A percentile compares a stretch with the other conserved stretches of the same genome.
Evolutionary conservation across 2,113 vertebrate species (phyloP).

Genomic region (Microcebus griseorufus): DNA sequence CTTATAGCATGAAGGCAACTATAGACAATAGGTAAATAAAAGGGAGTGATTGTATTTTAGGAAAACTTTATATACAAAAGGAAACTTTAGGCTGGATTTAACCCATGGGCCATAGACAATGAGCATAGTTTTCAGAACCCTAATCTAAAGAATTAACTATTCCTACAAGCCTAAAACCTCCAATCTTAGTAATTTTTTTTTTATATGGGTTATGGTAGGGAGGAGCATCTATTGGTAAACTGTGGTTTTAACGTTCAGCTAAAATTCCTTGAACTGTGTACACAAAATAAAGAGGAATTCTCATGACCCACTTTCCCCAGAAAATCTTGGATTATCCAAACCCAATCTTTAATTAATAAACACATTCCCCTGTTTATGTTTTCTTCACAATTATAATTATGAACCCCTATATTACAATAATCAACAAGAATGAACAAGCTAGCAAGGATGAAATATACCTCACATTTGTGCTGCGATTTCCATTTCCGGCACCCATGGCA

Average conservation of each 20-base stretch:
- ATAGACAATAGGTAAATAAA: background rate
- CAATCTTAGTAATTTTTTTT: background rate
- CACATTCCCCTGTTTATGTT: background rate
- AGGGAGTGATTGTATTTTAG: background rate
- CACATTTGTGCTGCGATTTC: conserved; percentile 14
- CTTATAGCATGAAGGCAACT: background rate
- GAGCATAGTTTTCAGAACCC: background rate
- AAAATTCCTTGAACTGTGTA: background rate
- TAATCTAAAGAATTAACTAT: background rate
- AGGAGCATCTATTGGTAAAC: background rate
- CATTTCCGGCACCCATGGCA: background rate
- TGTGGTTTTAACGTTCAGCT: background rate
- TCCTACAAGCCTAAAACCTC: conserved; percentile 8
- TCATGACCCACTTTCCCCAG: background rate
- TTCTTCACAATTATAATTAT: background rate
- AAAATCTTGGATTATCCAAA: background rate
- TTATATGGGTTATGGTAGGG: background rate
- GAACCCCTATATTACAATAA: background rate
- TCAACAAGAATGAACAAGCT: background rate
- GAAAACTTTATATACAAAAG: conserved; percentile 5
- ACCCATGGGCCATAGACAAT: background rate
- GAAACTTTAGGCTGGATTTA: background rate
- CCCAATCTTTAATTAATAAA: background rate
- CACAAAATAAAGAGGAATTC: conserved; percentile 2
- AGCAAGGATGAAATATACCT: background rate